Evolutionary conservation across 2,888 invertebrate species (phyloP).

Genomic region (Sesia bembeciformis): DNA sequence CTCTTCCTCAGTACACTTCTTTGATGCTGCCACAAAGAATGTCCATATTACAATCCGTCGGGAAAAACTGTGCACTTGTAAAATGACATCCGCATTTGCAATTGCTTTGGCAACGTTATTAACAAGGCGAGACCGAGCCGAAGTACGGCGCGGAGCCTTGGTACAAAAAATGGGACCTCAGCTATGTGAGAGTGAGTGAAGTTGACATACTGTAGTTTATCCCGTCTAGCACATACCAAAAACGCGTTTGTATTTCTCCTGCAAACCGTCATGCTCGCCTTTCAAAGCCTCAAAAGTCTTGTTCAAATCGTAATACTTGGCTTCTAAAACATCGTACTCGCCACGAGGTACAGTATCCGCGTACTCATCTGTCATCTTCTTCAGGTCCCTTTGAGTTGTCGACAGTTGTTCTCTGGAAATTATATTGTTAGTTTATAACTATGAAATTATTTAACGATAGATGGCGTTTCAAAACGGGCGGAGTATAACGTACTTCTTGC

Average conservation of each 20-base stretch:
- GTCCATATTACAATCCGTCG: background rate
- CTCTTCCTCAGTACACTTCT: constrained; percentile 47
- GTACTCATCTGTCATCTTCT: constrained; percentile 53
- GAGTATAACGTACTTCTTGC: too few relatives aligned
- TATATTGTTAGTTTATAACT: too few relatives aligned
- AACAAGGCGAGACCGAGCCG: too few relatives aligned
- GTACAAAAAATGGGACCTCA: background rate
- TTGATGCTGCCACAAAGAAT: constrained; percentile 25
- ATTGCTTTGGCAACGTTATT: background rate
- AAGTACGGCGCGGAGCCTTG: background rate
- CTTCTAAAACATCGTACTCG: constrained; percentile 44
- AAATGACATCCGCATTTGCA: too few relatives aligned
- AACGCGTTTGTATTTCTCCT: constrained; percentile 32
- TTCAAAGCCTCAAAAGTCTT: constrained; percentile 25
- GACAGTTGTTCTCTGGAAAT: constrained; percentile 51
- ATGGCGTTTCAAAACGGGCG: too few relatives aligned
- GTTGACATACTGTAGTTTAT: too few relatives aligned
- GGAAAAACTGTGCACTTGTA: background rate
- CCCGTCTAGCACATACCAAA: constrained; percentile 22
- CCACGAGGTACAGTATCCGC: constrained; percentile 59
- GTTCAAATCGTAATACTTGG: constrained; percentile 25
- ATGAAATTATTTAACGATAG: too few relatives aligned
- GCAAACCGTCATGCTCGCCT: constrained; percentile 28
- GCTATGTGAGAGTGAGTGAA: background rate
- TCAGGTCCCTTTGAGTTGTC: constrained; percentile 43